phyloP scores from a whole-genome alignment of 1,140 invertebrate genomes.

The silkworm (Bombyx mori) region ASM3026992v2 NC_085124.1:7683501-7684000 shows the following conservation, averaged over 20 bases:
- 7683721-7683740: slow-evolving; percentile 37
- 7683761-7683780: slow-evolving; percentile 23
- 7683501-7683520: too few relatives aligned
- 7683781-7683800: slow-evolving; percentile 30
- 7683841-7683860: slow-evolving; percentile 1
- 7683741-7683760: slow-evolving; percentile 12
- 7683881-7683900: slow-evolving; percentile 2
- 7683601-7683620: slow-evolving; percentile 97
- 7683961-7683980: slow-evolving; percentile 24
- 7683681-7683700: slow-evolving; percentile 73
- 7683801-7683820: slow-evolving; percentile 18
- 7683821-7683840: not conserved
- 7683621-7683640: slow-evolving; percentile 99
- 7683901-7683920: slow-evolving; percentile 1
- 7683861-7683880: slow-evolving; percentile 3
- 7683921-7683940: slow-evolving; percentile 5
- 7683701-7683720: slow-evolving; percentile 65
- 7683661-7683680: slow-evolving; percentile 91
- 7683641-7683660: slow-evolving; percentile 97
- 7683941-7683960: not conserved
- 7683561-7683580: slow-evolving; percentile 72
- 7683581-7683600: slow-evolving; percentile 98
- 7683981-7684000: slow-evolving; percentile 12
- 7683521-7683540: too few relatives aligned
- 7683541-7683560: not conserved